A percentile compares a stretch with the other conserved stretches of the same genome.
These are phyloP conservation scores for Amazona vittata DNA, from an alignment of 2,113 vertebrate genomes.

Conservation along the genomic window DNA sequence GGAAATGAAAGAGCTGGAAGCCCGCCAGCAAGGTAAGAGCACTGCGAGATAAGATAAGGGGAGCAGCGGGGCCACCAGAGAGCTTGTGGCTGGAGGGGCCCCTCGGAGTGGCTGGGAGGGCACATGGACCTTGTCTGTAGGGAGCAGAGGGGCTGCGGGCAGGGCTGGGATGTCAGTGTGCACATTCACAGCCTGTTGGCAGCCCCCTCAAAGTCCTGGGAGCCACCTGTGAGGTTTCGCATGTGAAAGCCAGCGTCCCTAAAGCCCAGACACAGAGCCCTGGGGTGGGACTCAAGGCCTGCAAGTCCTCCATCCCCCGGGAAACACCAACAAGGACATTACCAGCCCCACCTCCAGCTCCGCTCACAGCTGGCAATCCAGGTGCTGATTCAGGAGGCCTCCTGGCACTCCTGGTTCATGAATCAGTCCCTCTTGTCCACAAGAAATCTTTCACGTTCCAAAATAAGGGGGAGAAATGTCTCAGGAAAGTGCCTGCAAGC, in stretches of 20 bases:
- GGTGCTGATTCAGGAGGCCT: background rate
- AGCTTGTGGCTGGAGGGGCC: accelerated
- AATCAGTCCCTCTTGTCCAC: background rate
- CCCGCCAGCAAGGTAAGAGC: constrained; percentile 78
- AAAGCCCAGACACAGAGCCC: background rate
- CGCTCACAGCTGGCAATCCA: accelerated
- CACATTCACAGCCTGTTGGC: background rate
- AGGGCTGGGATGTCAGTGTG: background rate
- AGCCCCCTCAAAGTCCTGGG: background rate
- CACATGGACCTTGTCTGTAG: background rate
- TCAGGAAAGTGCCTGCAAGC: background rate
- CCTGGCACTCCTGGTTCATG: background rate
- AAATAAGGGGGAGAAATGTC: background rate
- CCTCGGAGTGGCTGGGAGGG: background rate
- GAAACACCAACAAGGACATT: background rate
- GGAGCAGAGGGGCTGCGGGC: background rate
- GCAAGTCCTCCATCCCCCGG: background rate
- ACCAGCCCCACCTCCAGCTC: background rate
- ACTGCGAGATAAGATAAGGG: background rate
- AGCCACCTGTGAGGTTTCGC: background rate
- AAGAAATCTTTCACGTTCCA: background rate
- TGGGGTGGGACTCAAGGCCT: background rate
- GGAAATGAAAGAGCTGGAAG: constrained; percentile 76
- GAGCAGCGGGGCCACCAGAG: accelerated
- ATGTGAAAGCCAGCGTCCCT: background rate